phyloP scores from a whole-genome alignment of 2,113 vertebrate species.

The Laticauda laticaudata region DNA sequence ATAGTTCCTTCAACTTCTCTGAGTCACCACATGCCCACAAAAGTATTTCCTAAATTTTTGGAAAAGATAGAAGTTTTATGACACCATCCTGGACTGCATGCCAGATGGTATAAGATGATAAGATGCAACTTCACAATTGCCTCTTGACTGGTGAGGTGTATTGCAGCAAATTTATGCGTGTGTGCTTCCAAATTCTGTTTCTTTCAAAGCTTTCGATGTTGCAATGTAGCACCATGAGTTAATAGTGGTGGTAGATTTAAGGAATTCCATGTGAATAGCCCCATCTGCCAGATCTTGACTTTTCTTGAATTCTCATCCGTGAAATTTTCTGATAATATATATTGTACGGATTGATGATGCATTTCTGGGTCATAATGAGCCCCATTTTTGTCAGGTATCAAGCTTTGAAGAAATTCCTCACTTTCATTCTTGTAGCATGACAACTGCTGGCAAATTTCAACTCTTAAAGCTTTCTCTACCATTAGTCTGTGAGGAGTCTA shows the following conservation, averaged over 20 bases:
- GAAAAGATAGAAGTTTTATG: neutral
- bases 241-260: neutral
- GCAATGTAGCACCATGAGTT: neutral
- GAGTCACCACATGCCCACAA: neutral
- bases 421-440: neutral
- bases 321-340: neutral
- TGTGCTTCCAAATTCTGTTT: neutral
- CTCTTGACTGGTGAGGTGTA: neutral
- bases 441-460: neutral
- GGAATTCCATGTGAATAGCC: neutral
- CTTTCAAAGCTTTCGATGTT: neutral
- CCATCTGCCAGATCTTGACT: neutral
- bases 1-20: neutral
- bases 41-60: neutral
- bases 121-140: neutral
- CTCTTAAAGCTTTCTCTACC: neutral
- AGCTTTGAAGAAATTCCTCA: neutral
- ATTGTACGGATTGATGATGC: neutral
- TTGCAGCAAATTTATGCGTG: neutral
- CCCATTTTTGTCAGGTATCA: neutral
- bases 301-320: neutral
- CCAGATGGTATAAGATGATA: neutral
- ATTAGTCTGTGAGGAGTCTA: neutral
- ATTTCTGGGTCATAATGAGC: neutral
- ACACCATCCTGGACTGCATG: neutral